Conservation (phyloP, 2,113 vertebrate genomes). For the Haliaeetus leucogaster region DNA sequence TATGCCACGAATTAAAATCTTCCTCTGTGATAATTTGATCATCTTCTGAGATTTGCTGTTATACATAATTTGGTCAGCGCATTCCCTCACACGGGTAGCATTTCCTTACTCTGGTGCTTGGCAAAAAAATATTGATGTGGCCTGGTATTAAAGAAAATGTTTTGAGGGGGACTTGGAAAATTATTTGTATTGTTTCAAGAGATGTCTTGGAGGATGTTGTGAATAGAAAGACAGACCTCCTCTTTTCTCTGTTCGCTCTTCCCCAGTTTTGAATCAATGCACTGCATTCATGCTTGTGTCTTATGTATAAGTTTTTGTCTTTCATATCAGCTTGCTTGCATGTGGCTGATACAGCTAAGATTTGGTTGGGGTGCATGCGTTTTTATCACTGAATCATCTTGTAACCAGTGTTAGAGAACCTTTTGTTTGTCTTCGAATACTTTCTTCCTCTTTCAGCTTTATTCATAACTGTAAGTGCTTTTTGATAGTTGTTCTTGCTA, state of each 20-base stretch:
- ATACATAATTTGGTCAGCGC: fast-evolving
- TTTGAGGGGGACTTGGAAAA: background rate
- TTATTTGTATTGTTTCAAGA: background rate
- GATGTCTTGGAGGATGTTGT: background rate
- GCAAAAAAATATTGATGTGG: background rate
- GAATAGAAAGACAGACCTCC: background rate
- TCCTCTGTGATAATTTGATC: background rate
- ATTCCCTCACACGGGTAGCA: fast-evolving
- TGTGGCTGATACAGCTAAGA: background rate
- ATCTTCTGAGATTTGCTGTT: background rate
- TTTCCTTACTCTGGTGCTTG: background rate
- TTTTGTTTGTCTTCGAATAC: background rate
- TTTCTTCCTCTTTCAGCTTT: background rate
- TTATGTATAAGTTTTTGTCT: background rate
- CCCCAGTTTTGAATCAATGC: background rate
- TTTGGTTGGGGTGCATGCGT: background rate
- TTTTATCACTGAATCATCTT: background rate
- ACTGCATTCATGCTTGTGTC: background rate
- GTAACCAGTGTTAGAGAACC: background rate
- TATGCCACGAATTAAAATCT: background rate
- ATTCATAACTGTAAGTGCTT: background rate
- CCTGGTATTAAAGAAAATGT: background rate
- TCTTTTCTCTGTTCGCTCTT: background rate
- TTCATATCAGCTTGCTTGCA: background rate
- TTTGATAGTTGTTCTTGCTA: background rate